Percentiles rank a stretch among this genome's conserved stretches.
phyloP scores from a whole-genome alignment of 2,888 invertebrate genomes.

The Malthinus seriepunctatus region DNA sequence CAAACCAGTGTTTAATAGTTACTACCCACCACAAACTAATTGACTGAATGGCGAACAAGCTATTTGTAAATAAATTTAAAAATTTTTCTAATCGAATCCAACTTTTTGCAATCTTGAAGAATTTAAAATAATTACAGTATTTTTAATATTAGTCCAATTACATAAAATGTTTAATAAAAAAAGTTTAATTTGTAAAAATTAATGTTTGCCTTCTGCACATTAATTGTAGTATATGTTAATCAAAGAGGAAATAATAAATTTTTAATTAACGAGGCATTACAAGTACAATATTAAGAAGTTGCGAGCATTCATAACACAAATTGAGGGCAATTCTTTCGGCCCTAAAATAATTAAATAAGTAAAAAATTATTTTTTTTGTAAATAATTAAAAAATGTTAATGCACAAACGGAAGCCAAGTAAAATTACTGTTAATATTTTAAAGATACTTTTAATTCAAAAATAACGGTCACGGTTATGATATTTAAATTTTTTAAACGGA shows the following conservation, averaged over 20 bases:
- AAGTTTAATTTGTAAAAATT: no score
- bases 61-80: no score
- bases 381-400: not conserved
- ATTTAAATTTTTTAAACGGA: no score
- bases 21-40: no score
- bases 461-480: not conserved
- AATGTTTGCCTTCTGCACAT: conserved; percentile 18
- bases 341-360: conserved; percentile 2
- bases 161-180: conserved; percentile 5
- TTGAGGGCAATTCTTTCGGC: conserved; percentile 7
- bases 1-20: no score
- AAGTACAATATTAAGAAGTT: conserved; percentile 8
- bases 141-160: no score
- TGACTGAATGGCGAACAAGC: no score
- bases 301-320: conserved; percentile 6
- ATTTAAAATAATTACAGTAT: no score
- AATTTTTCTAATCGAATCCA: no score
- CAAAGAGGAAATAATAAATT: conserved; percentile 18
- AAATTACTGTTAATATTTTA: not conserved
- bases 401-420: conserved; percentile 3
- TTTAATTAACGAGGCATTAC: conserved; percentile 20
- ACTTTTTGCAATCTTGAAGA: no score
- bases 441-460: not conserved
- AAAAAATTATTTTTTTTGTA: not conserved
- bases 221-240: conserved; percentile 29